phyloP scores from a whole-genome alignment of 2,113 vertebrate species.

The Taxidea taxus region DNA sequence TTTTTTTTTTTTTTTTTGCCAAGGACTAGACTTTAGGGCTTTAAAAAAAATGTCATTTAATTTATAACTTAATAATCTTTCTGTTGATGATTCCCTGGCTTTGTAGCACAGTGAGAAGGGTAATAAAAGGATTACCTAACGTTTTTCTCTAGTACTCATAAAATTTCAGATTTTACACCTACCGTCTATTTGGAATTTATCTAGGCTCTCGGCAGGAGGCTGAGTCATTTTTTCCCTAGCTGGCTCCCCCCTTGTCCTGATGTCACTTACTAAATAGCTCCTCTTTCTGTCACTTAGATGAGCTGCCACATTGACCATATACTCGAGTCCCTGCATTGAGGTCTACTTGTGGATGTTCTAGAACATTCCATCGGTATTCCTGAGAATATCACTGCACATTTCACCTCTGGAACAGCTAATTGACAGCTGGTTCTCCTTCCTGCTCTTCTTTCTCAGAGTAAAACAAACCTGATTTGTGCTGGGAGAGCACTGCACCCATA shows the following conservation, averaged over 20 bases:
- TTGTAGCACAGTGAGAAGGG: not conserved
- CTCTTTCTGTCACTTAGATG: not conserved
- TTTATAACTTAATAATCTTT: not conserved
- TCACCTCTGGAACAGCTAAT: not conserved
- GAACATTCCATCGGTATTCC: not conserved
- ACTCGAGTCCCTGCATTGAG: not conserved
- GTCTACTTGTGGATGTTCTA: too few relatives aligned
- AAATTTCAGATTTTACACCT: not conserved
- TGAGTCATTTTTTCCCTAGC: not conserved
- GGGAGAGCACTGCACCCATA: not conserved
- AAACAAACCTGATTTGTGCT: not conserved
- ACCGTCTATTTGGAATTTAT: not conserved
- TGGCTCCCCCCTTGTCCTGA: not conserved
- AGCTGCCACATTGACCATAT: fast-evolving
- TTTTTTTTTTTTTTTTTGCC: not conserved
- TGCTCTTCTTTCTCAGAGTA: not conserved
- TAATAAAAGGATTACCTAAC: not conserved
- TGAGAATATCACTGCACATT: not conserved
- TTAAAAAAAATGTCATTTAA: not conserved
- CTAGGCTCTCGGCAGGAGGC: not conserved
- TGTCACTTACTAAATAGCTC: not conserved
- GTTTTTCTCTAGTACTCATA: not conserved
- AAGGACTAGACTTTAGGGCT: not conserved
- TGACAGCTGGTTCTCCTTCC: not conserved
- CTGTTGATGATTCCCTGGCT: not conserved